Base-by-base conservation (phyloP, 2,888 invertebrate species). In the Dryadula phaetusa region DNA sequence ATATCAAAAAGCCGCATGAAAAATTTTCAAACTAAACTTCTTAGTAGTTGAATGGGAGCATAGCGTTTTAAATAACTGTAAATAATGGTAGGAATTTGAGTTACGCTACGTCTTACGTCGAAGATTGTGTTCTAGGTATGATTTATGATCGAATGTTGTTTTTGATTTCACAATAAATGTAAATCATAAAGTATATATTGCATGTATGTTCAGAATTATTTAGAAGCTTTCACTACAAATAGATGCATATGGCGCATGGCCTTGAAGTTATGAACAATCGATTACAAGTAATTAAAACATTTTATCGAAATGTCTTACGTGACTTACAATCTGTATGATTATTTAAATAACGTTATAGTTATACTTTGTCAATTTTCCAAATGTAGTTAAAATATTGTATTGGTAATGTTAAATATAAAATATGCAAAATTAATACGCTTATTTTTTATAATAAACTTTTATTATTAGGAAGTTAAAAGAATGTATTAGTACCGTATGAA, bases 121-220 rank as follows among this genome's bases (percentile, higher is more conserved):
- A 49, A 68, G 47, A 64, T 61, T 61, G 46, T 47, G 42, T 42
- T 60, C 47, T 42, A 49, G 58, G 44, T 52, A 56, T 69, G 56
- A 66, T 37, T 62, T 66, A 69, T 66, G 58, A 62, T 34, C 56
- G 54, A 47, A 12, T 63, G 66, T 62, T 69, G 66, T 52, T 66
- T 68, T 64, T 60, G 58, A 66, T 66, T 62, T 42, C 58, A 32
- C 49, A 62, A 62, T 58, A 53, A 58, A 58, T 62, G 49, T 62
- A 66, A 62, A 56, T 56, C 54, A 56, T 62, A 54, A 46, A 14
- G 34, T 40, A 47, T 40, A 44, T 46, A 40, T 25, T 34, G 44
- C 47, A 56, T 58, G 37, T 47, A 28, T 34, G 25, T 56, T 56
- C 46, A 47, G 47, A 64, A 16, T 12, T 58, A 40, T 58, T 64